Evolutionary conservation across 2,797 vertebrate genomes (phyloP), one percentile per base, ranked within the genome.

Genomic region (Buphagus erythrorhynchus): DNA sequence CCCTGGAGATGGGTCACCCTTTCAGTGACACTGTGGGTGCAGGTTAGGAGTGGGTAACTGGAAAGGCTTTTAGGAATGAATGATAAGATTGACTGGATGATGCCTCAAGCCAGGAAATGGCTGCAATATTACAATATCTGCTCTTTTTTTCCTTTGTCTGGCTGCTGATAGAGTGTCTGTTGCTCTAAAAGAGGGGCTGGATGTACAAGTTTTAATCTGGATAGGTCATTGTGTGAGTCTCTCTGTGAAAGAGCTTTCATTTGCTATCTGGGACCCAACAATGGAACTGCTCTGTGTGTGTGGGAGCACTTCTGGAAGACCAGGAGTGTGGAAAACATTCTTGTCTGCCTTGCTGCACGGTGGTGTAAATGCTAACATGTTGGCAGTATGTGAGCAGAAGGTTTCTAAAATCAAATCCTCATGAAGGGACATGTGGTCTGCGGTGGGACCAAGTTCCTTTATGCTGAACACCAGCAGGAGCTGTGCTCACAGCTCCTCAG

Each of bases 291-390:
- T 67, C 48, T 57, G 45, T 71, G 71, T 71, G 71, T 86, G 78
- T 88, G 75, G 91, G 75, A 79, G 87, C 65, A 66, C 33, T 79
- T 87, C 89, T 80, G 79, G 24, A 69, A 69, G 42, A 40, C 72
- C 16, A 69, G 77, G 67, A 92, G 71, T 62, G 81, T 40, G 79
- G 72, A 88, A 90, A 97, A 92, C 80, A 73, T 82, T 58, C 71
- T 35, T 89, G 62, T 78, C 42, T 66, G 52, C 73, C 73, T 42
- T 68, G 25, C 62, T 78, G 67, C 63, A 35, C 11, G 9, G 67
- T 5, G 5, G 43, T 36, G 63, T 51, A 76, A 91, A 92, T 87
- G 63, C 73, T 85, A 89, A 84, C 79, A 28, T 48, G 66, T 18
- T 74, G 43, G 67, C 67, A 85, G 66, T 42, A 59, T 22, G 18